Base-by-base conservation (phyloP, 1,140 invertebrate species). In the Proctacanthus coquilletti region DNA sequence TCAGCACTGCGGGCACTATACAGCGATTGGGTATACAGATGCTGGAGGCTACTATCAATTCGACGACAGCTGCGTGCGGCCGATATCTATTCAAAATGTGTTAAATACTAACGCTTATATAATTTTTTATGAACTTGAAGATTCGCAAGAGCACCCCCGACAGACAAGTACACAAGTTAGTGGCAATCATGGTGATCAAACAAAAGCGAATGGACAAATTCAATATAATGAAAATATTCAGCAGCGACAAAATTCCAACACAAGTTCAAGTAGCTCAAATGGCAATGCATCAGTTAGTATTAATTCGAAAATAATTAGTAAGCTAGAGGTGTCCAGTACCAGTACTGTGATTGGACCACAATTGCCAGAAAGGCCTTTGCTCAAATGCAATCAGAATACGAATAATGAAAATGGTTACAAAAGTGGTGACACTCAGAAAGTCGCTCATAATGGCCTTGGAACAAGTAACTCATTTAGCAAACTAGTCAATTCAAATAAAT, bases 1-100 rank as follows among this genome's bases (percentile, higher is more conserved):
- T 3, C 86, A 89, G 47, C 85, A 92, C 59, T 93, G 87, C 62
- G 95, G 95, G 1, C 95, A 99, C 66, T 99, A 98, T 56, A 96
- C 94, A 38, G 88, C 88, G 9, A 77, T 91, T 48, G 86, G 84
- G 3, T 74, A 81, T 52, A 77, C 83, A 8, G 78, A 86, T 6
- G 73, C 75, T 41, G 77, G 82, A 21, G 74, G 75, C 49, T 91
- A 84, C 64, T 92, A 89, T 62, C 80, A 84, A 48, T 93, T 91
- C 64, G 70, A 72, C 50, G 70, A 72, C 40, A 67, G 63, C 42
- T 68, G 76, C 68, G 83, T 88, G 30, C 69, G 77, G 39, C 71
- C 74, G 38, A 72, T 85, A 39, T 77, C 74, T 31, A 61, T 81
- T 36, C 74, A 72, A 46, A 75, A 72, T 45, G 82, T 85, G 23